phyloP scores from a whole-genome alignment of 2,888 invertebrate species.

The Chesias legatella region DNA sequence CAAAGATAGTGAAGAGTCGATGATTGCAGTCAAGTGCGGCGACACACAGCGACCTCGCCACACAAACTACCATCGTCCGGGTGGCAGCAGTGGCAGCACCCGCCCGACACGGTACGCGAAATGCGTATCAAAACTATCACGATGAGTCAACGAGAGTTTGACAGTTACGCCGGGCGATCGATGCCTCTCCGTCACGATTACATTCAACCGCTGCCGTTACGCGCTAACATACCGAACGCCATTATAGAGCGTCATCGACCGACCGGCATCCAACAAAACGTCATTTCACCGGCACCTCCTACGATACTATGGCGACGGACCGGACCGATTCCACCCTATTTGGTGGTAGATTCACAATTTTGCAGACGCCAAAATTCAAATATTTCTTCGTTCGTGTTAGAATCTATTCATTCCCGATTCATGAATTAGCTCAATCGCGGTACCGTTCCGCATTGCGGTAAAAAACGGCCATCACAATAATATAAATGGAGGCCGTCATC shows the following conservation, averaged over 20 bases:
- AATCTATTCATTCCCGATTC: conserved; percentile 32
- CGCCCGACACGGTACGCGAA: conserved; percentile 35
- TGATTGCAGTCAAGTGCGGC: too few relatives aligned
- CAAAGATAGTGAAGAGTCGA: too few relatives aligned
- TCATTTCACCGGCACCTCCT: conserved; percentile 67
- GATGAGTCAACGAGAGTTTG: conserved; percentile 76
- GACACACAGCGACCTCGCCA: conserved; percentile 4
- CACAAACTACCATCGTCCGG: conserved; percentile 35
- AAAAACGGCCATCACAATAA: conserved; percentile 79
- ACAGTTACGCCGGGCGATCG: conserved; percentile 76
- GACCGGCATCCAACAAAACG: conserved; percentile 50
- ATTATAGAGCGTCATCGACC: conserved; percentile 46
- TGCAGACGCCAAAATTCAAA: conserved; percentile 31
- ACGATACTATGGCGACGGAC: conserved; percentile 69
- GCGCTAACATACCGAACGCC: conserved; percentile 35
- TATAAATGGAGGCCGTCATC: conserved; percentile 78
- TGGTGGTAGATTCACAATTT: conserved; percentile 39
- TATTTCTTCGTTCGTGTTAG: conserved; percentile 28
- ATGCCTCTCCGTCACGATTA: conserved; percentile 45
- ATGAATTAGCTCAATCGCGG: conserved; percentile 42
- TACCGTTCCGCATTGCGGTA: conserved; percentile 77
- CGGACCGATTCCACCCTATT: conserved; percentile 51
- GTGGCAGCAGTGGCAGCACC: conserved; percentile 28
- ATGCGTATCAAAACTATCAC: conserved; percentile 64
- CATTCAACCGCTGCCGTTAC: conserved; percentile 50